Evolutionary conservation across 2,113 vertebrate species (phyloP).

Genomic region (Tretioscincus oriximinensis): DNA sequence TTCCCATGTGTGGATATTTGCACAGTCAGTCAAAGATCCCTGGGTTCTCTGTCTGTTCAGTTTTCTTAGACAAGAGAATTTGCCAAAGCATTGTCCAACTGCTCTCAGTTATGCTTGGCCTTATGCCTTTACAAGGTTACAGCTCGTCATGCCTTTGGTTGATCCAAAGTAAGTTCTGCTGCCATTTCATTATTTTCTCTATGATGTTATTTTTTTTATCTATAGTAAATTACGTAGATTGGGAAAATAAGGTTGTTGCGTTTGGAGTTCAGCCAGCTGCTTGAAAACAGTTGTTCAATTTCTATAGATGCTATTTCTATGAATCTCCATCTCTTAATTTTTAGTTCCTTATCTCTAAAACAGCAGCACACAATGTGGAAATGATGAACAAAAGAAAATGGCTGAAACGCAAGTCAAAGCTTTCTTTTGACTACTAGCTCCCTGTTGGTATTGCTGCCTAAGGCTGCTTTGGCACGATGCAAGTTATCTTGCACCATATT

Average conservation of each 20-base stretch:
- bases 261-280: neutral
- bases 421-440: too few species aligned
- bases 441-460: too few species aligned
- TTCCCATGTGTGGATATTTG: slow-evolving; percentile 98
- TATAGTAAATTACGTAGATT: too few species aligned
- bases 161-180: slow-evolving; percentile 88
- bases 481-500: too few species aligned
- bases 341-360: neutral
- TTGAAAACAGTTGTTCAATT: too few species aligned
- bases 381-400: too few species aligned
- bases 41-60: slow-evolving; percentile 98
- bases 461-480: too few species aligned
- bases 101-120: slow-evolving; percentile 98
- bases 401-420: too few species aligned
- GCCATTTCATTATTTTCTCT: neutral
- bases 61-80: slow-evolving; percentile 93
- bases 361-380: too few species aligned
- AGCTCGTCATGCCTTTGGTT: slow-evolving; percentile 92
- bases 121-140: slow-evolving; percentile 91
- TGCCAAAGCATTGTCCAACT: slow-evolving; percentile 93
- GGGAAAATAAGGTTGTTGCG: neutral
- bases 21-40: slow-evolving; percentile 93
- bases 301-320: neutral
- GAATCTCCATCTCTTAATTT: neutral
- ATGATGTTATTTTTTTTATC: too few species aligned